Base-by-base conservation (phyloP, 37 sponge, comb jelly and placozoan genomes). In the Agelas oroides region DNA sequence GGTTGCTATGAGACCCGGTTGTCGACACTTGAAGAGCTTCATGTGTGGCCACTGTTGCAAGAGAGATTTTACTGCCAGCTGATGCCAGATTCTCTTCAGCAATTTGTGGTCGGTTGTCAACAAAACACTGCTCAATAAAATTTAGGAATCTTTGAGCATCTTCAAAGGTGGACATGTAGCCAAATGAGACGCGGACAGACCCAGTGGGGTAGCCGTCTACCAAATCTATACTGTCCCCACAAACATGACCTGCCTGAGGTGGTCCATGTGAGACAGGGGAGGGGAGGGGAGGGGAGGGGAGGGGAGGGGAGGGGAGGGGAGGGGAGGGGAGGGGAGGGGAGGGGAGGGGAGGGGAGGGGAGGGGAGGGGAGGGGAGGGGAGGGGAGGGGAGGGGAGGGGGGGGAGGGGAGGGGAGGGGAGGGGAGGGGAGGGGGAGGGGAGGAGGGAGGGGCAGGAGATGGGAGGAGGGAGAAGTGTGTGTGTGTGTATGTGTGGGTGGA, bases 181-280 rank as follows among this genome's bases (percentile, higher is more conserved):
- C 98, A 70, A 97, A 93, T 0, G 98, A 97, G 17, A 95, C 68
- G 5, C 98, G 84, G 27, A 97, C 85, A 31, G 88, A 90, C 5
- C 98, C 98, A 60, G 96, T 97, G 21, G 98, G 98, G 11, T 21
- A 28, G 14, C 98, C 98, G 25, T 92, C 75, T 17, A 97, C 68
- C 15, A 97, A 20, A 68, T 95, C 98, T 59, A 97, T 33, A 20
- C 39, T 28, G 65, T 95, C 98, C 18, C 98, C 98, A 88, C 98
- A 97, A 3, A 75, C 76, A 65, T 97, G 98, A 33, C 98, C 98
- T 71, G 92, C 89, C 95, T 95, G 71, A 2, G 71, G 34, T 21
- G 2, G 38, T 33, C 11, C 6, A 13, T 33, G 71, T 33, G 71
- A 11, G 71, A 14, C 37, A 33, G 71, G 18, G 38, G 21, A 65